Percentiles rank a stretch among this genome's conserved stretches.
These are phyloP conservation scores for Climacteris rufus DNA, from an alignment of 2,113 vertebrate species.

Conservation along the genomic window DNA sequence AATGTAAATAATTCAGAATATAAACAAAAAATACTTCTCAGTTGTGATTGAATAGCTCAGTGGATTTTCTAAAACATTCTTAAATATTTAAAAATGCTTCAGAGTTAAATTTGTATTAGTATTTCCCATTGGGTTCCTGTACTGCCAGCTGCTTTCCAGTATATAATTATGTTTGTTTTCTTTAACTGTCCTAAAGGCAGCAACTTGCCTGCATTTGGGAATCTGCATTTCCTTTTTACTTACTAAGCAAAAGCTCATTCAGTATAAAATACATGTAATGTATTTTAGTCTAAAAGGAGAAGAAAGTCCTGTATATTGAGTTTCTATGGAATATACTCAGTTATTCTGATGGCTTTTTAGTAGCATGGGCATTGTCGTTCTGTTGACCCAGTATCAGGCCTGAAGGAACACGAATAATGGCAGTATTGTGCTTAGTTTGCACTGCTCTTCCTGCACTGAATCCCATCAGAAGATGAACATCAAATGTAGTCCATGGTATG, in stretches of 20 bases:
- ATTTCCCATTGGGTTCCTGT: background rate
- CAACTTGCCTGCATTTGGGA: background rate
- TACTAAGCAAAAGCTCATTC: background rate
- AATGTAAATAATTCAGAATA: too few species aligned
- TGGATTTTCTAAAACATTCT: background rate
- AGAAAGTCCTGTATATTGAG: background rate
- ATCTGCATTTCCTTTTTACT: background rate
- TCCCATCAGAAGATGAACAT: background rate
- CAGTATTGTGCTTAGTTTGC: conserved; percentile 38
- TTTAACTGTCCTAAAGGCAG: background rate
- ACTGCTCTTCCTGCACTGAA: background rate
- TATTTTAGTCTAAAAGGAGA: background rate
- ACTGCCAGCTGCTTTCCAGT: background rate
- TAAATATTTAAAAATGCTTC: background rate
- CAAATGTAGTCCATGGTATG: background rate
- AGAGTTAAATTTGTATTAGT: background rate
- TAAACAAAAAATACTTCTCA: background rate
- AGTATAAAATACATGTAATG: background rate
- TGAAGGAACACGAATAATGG: conserved; percentile 44
- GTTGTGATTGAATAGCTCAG: background rate
- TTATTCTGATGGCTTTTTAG: background rate
- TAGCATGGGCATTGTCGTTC: background rate
- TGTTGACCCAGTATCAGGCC: conserved; percentile 58
- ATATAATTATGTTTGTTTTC: background rate
- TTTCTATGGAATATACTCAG: background rate